A percentile compares a stretch with the other conserved stretches of the same genome.
Conservation (phyloP, 2,797 vertebrate genomes). For the Muscicapa comitata region DNA sequence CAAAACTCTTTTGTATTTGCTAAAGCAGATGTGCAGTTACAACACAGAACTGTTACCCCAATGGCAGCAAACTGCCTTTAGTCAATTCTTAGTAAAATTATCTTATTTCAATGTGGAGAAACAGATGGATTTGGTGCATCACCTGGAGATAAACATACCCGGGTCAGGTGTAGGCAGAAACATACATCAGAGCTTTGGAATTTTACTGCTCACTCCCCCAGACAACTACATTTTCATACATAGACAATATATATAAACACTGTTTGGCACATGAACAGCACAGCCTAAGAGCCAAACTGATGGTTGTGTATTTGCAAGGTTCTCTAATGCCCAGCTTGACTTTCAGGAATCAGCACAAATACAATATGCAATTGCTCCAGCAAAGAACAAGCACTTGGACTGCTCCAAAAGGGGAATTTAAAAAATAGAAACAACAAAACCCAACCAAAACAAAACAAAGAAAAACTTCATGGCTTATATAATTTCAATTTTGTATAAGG, state of each 20-base stretch:
- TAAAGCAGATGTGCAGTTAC: not conserved
- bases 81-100: not conserved
- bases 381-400: not conserved
- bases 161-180: not conserved
- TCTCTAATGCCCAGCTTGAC: not conserved
- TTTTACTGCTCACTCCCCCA: not conserved
- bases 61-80: not conserved
- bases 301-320: not conserved
- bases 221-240: not conserved
- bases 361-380: not conserved
- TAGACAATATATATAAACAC: not conserved
- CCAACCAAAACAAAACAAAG: not conserved
- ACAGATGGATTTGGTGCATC: not conserved
- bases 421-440: not conserved
- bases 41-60: not conserved
- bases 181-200: not conserved
- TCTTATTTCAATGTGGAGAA: not conserved
- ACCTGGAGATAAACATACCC: not conserved
- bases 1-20: not conserved
- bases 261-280: not conserved
- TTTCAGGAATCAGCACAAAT: not conserved
- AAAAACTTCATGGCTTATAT: not conserved
- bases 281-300: not conserved
- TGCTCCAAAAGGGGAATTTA: not conserved
- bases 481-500: not conserved